A percentile compares a stretch with the other conserved stretches of the same genome.
These are phyloP conservation scores for Yponomeuta malinellus DNA, from an alignment of 2,888 invertebrate species.

Conservation along the genomic window DNA sequence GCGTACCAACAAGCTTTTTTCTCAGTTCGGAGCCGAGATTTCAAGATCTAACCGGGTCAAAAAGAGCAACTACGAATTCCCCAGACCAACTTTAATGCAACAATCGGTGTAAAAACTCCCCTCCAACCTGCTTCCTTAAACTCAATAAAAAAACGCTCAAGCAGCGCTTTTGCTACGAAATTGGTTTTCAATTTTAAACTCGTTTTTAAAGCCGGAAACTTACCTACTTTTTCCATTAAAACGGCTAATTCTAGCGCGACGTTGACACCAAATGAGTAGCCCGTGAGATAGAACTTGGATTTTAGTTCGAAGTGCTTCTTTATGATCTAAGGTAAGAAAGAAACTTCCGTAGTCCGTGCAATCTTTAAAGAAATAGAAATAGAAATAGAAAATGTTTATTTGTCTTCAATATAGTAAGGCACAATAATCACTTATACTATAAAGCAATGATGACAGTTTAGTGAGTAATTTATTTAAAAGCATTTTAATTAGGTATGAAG, in stretches of 20 bases:
- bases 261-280: conserved; percentile 31
- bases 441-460: no score
- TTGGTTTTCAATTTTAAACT: conserved; percentile 1
- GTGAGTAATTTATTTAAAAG: no score
- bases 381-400: no score
- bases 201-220: conserved; percentile 21
- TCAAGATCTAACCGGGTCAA: no score
- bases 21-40: no score
- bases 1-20: no score
- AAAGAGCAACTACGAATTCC: neutral
- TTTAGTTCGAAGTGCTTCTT: conserved; percentile 24
- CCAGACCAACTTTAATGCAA: neutral
- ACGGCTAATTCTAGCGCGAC: conserved; percentile 48
- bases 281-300: conserved; percentile 29
- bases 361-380: no score
- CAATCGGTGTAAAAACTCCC: neutral
- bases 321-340: conserved; percentile 20
- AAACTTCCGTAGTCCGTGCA: no score
- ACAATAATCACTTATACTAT: no score
- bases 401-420: no score
- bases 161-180: conserved; percentile 1
- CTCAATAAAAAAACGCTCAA: conserved; percentile 3
- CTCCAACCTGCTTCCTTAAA: neutral
- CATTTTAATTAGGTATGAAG: no score
- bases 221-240: conserved; percentile 49